Base-by-base conservation (phyloP, 2,797 vertebrate species). In the Rhinichthys osculus region DNA sequence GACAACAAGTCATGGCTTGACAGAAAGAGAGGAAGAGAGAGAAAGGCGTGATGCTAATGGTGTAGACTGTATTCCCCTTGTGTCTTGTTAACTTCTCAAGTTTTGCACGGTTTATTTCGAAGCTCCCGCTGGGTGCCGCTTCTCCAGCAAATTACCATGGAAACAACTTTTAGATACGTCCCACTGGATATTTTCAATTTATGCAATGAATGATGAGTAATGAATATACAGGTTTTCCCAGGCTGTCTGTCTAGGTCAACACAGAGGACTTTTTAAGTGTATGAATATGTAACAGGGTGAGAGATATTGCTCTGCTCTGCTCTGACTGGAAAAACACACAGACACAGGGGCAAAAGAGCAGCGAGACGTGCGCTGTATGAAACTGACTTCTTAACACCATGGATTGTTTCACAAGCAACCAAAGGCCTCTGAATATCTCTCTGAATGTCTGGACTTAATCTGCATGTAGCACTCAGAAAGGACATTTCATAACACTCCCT, bases 141-240 rank as follows among this genome's bases (percentile, higher is more conserved):
- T 85, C 86, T 89, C 78, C 86, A 83, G 87, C 59, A 73, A 88
- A 95, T 95, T 93, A 92, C 94, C 94, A 95, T 95, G 93, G 94
- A 94, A 96, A 95, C 94, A 91, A 92, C 88, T 88, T 89, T 86
- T 88, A 77, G 87, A 89, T 85, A 19, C 3, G 54, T 90, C 86
- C 89, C 90, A 50, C 70, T 42, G 84, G 89, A 90, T 85, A 78
- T 84, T 84, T 84, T 82, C 80, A 86, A 86, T 85, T 87, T 86
- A 85, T 86, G 86, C 82, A 52, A 82, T 81, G 88, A 89, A 88
- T 87, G 86, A 90, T 88, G 77, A 90, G 87, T 86, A 87, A 90
- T 89, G 81, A 88, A 90, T 83, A 71, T 82, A 78, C 23, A 78
- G 17, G 4, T 59, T 30, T 71, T 50, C 72, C 52, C 59, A 47